These are phyloP conservation scores for Sphyrna mokarran DNA, from an alignment of 2,113 vertebrate species.

Conservation along the genomic window DNA sequence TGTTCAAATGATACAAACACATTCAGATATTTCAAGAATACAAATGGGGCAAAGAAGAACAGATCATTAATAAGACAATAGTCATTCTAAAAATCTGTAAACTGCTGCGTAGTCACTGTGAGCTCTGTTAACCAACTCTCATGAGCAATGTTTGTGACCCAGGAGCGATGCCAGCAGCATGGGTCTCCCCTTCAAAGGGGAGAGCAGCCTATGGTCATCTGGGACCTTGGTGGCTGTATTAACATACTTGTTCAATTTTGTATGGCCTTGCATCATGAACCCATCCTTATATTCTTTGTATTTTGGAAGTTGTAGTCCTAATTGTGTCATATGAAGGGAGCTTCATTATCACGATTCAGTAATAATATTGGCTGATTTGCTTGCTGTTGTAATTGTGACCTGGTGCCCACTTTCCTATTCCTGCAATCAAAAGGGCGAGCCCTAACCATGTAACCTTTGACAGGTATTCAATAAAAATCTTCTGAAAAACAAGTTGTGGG, in stretches of 20 bases:
- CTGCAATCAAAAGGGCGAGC: slow-evolving; percentile 53
- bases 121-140: not conserved
- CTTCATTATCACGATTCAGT: slow-evolving; percentile 1
- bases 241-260: not conserved
- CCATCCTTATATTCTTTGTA: not conserved
- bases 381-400: slow-evolving; percentile 47
- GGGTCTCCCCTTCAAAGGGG: too few species aligned
- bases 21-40: not conserved
- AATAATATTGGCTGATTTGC: slow-evolving; percentile 36
- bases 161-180: too few species aligned
- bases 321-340: not conserved
- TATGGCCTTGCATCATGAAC: not conserved
- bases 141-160: too few species aligned
- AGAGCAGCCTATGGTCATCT: too few species aligned
- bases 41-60: not conserved
- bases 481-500: slow-evolving; percentile 67
- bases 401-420: slow-evolving; percentile 55
- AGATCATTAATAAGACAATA: not conserved
- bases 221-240: not conserved
- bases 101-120: not conserved
- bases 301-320: not conserved
- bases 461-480: slow-evolving; percentile 80
- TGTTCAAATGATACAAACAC: not conserved
- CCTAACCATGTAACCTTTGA: slow-evolving; percentile 68
- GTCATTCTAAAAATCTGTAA: not conserved